phyloP scores from a whole-genome alignment of 2,113 vertebrate species.

The Mohoua ochrocephala region DNA sequence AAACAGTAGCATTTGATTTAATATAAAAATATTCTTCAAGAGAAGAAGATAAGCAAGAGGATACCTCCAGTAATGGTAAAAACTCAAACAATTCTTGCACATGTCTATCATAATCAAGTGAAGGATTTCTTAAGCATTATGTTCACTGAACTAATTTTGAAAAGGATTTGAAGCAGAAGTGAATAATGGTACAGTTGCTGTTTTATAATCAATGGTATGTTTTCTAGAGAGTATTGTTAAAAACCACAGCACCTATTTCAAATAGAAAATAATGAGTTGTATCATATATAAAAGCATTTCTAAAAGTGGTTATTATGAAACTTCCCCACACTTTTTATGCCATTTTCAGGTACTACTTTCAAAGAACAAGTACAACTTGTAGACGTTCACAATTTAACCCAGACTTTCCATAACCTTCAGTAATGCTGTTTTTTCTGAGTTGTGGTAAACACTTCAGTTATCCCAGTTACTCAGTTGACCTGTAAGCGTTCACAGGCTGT shows the following conservation, averaged over 20 bases:
- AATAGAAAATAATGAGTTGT: background rate
- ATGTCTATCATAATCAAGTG: background rate
- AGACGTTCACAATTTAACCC: background rate
- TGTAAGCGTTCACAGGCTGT: slow-evolving; percentile 65
- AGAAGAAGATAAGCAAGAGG: background rate
- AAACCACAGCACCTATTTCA: background rate
- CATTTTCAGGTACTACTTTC: background rate
- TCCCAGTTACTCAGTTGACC: background rate
- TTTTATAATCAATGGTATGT: background rate
- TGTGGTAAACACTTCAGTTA: background rate
- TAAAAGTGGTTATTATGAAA: background rate
- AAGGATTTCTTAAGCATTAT: background rate
- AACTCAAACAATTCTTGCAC: background rate
- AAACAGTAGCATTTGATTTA: background rate
- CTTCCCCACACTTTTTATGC: background rate
- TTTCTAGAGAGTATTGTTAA: background rate
- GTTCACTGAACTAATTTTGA: background rate
- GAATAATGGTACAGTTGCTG: background rate
- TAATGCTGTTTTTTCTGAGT: background rate
- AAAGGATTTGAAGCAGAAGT: background rate
- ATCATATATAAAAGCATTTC: background rate
- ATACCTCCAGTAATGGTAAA: background rate
- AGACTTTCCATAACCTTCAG: background rate
- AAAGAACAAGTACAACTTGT: background rate
- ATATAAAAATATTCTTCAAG: background rate